A percentile compares a stretch with the other conserved stretches of the same genome.
These are phyloP conservation scores for Hydractinia echinata DNA, from an alignment of 30 jellyfish, hydroid and myxozoan species.

Conservation along the genomic window DNA sequence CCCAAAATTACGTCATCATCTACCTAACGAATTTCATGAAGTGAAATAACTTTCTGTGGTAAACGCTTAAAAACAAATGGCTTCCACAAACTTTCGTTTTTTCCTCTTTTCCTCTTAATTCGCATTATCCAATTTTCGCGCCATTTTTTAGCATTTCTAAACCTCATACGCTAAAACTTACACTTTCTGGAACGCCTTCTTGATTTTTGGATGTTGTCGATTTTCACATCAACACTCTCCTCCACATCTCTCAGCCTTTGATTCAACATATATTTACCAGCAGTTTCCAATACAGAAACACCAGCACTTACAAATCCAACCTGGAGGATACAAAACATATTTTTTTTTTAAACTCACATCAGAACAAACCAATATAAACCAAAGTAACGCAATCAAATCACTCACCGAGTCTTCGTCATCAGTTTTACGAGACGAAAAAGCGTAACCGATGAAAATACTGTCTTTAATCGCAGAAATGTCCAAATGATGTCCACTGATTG, in stretches of 20 bases:
- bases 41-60: no score
- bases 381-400: neutral
- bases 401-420: conserved; percentile 13
- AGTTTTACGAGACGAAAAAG: conserved; percentile 14
- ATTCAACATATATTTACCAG: conserved; percentile 49
- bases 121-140: no score
- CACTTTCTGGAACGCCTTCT: conserved; percentile 49
- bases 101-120: no score
- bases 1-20: no score
- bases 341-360: no score
- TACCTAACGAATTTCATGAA: no score
- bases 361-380: neutral
- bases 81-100: no score
- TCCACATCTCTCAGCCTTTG: conserved; percentile 38
- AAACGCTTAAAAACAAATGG: no score
- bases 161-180: neutral
- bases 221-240: conserved; percentile 35
- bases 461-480: neutral
- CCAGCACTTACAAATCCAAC: conserved; percentile 49
- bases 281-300: conserved; percentile 59
- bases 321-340: conserved; percentile 17
- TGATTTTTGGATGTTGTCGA: conserved; percentile 34
- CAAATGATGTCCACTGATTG: conserved; percentile 45
- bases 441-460: conserved; percentile 2
- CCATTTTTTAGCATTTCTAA: no score